Evolutionary conservation across 2,113 vertebrate genomes (phyloP).

Genomic region (Plestiodon gilberti): DNA sequence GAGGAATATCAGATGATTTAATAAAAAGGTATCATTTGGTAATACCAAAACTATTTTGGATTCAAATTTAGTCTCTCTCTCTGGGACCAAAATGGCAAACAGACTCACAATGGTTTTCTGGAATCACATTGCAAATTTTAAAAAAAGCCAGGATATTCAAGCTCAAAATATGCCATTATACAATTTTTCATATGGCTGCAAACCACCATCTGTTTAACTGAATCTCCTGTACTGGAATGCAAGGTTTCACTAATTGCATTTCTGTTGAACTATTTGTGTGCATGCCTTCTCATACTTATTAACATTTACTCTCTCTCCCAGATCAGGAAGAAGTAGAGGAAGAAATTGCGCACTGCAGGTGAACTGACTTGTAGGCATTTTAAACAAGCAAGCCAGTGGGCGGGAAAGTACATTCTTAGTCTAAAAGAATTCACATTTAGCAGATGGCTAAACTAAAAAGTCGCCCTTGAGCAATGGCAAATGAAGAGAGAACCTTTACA

Average conservation of each 20-base stretch:
- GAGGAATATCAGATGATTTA: too few relatives aligned
- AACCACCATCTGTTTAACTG: neutral
- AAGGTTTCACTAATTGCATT: neutral
- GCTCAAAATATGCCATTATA: neutral
- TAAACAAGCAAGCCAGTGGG: conserved; percentile 15
- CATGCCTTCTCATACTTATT: neutral
- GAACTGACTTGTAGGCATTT: conserved; percentile 10
- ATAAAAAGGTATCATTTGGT: too few relatives aligned
- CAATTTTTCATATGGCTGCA: neutral
- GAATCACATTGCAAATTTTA: neutral
- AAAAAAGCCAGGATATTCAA: neutral
- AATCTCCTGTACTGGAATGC: neutral
- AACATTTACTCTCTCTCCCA: neutral
- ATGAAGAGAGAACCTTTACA: conserved; percentile 8
- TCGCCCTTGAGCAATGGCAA: neutral
- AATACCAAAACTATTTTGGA: neutral
- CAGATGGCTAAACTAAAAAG: conserved; percentile 13
- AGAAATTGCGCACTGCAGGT: conserved; percentile 7
- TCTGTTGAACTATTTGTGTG: neutral
- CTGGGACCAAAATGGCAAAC: neutral
- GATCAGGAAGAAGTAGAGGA: neutral
- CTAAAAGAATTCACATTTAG: conserved; percentile 23
- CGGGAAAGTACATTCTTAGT: conserved; percentile 16
- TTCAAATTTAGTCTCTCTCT: neutral
- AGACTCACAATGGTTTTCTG: neutral